Percentiles rank a stretch among this genome's conserved stretches.
phyloP scores from a whole-genome alignment of 2,113 vertebrate genomes.

The Salvelinus fontinalis region DNA sequence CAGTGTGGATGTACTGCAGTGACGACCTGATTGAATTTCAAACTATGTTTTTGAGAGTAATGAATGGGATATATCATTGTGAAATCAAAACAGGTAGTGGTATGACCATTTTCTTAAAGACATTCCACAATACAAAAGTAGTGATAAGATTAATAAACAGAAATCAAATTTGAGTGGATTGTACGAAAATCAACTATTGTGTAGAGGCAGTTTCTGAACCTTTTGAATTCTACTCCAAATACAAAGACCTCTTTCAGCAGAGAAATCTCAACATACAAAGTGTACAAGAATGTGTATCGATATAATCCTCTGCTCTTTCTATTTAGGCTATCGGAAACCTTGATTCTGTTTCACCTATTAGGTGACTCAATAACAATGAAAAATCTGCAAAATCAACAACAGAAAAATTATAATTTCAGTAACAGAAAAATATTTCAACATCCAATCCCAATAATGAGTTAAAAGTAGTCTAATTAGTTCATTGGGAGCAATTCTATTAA shows the following conservation, averaged over 20 bases:
- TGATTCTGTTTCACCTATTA: background rate
- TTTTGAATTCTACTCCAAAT: background rate
- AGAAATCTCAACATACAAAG: background rate
- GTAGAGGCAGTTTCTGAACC: constrained; percentile 5
- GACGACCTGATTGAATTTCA: constrained; percentile 42
- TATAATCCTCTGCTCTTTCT: background rate
- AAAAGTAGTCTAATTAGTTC: background rate
- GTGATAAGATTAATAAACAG: constrained; percentile 58
- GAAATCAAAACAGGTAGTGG: constrained; percentile 43
- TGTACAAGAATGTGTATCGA: background rate
- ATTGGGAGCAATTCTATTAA: background rate
- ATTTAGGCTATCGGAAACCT: background rate
- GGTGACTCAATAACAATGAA: no score
- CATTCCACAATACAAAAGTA: constrained; percentile 71
- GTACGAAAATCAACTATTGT: constrained; percentile 21
- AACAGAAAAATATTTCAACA: constrained; percentile 8
- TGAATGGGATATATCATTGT: constrained; percentile 23
- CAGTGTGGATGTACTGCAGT: constrained; percentile 20
- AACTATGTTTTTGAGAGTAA: constrained; percentile 46
- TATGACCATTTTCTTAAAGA: constrained; percentile 48
- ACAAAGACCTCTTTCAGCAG: background rate
- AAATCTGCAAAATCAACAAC: background rate
- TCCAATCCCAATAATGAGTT: constrained; percentile 10
- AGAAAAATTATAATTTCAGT: constrained; percentile 26
- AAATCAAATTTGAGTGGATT: constrained; percentile 44